Evolutionary conservation across 2,888 invertebrate genomes (phyloP).

Genomic region (Thymelicus acteon): DNA sequence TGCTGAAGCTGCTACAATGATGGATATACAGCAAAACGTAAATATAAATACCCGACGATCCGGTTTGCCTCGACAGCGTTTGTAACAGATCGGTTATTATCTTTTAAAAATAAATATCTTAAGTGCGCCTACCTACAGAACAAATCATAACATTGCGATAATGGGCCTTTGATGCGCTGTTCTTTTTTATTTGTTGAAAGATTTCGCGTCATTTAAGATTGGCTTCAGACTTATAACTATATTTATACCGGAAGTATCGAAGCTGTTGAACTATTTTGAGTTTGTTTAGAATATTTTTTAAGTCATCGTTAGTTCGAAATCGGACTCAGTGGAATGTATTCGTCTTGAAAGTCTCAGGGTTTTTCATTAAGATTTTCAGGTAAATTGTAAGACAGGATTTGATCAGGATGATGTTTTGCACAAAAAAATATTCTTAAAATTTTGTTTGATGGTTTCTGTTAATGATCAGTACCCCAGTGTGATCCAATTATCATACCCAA

Average conservation of each 20-base stretch:
- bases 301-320: too few species aligned
- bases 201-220: conserved; percentile 8
- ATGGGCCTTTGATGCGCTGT: conserved; percentile 17
- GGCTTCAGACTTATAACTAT: not conserved
- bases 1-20: conserved; percentile 44
- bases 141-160: conserved; percentile 37
- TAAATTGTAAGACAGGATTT: too few species aligned
- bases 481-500: too few species aligned
- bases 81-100: conserved; percentile 62
- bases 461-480: too few species aligned
- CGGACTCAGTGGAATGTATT: too few species aligned
- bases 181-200: conserved; percentile 11
- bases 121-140: conserved; percentile 41
- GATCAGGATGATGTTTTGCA: too few species aligned
- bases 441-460: too few species aligned
- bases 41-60: conserved; percentile 50
- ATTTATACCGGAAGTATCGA: not conserved
- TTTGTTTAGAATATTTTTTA: not conserved
- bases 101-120: conserved; percentile 59
- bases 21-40: conserved; percentile 45
- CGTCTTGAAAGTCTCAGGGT: too few species aligned
- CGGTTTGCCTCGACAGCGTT: conserved; percentile 64
- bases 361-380: too few species aligned
- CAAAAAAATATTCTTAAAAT: too few species aligned
- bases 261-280: not conserved